Evolutionary conservation across 2,888 invertebrate species (phyloP).

Genomic region (Rhodophaea formosa): DNA sequence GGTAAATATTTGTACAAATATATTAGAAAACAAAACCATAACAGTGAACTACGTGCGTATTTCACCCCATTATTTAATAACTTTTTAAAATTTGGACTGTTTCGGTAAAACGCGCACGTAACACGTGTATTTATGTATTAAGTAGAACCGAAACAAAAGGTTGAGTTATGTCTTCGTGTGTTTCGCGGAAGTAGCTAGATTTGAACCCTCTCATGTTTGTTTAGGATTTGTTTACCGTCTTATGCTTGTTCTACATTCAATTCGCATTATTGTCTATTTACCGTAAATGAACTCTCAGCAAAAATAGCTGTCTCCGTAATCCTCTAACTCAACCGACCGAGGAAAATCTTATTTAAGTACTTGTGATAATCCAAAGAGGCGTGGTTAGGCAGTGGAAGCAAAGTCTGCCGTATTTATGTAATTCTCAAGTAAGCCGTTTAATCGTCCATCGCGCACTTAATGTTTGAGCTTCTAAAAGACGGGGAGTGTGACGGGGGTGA

Average conservation of each 20-base stretch:
- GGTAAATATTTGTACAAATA: too few relatives aligned
- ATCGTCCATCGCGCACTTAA: conserved; percentile 64
- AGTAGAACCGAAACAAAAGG: neutral
- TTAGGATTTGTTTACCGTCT: conserved; percentile 9
- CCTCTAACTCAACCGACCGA: conserved; percentile 34
- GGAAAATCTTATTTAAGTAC: conserved; percentile 48
- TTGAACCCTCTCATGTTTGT: conserved; percentile 4
- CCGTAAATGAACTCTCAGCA: conserved; percentile 8
- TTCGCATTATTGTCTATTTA: conserved; percentile 12
- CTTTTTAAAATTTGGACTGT: neutral
- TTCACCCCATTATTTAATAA: neutral
- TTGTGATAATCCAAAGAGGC: conserved; percentile 47
- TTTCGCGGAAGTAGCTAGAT: conserved; percentile 1
- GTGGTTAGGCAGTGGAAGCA: conserved; percentile 45
- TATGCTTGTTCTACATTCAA: conserved; percentile 5
- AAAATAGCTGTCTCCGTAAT: conserved; percentile 25
- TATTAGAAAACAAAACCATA: neutral
- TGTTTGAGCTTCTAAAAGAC: conserved; percentile 53
- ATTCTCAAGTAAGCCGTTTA: conserved; percentile 62
- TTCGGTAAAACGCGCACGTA: neutral
- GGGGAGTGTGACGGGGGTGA: conserved; percentile 30
- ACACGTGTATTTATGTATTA: neutral
- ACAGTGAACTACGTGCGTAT: neutral
- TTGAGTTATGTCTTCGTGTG: conserved; percentile 6
- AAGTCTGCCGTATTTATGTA: conserved; percentile 58